Percentiles rank a stretch among this genome's conserved stretches.
phyloP scores from a whole-genome alignment of 2,888 invertebrate genomes.

The Drosophila vallismaia region DNA sequence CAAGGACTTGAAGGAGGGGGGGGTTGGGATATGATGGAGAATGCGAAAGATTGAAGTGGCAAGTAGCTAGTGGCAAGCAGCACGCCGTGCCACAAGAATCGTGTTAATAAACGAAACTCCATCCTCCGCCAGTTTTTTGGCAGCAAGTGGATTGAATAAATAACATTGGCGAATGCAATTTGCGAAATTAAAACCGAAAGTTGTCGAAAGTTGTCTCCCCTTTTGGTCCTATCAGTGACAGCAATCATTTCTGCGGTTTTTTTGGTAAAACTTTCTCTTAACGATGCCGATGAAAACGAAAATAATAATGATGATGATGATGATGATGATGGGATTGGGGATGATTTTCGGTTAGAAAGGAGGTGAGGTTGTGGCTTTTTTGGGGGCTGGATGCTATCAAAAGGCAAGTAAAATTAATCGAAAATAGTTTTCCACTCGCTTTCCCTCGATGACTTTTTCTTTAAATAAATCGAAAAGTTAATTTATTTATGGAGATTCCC shows the following conservation, averaged over 20 bases:
- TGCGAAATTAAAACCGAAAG: conserved; percentile 69
- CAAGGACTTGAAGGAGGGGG: not conserved
- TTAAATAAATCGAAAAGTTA: not conserved
- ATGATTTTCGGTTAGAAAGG: not conserved
- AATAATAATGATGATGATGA: conserved; percentile 32
- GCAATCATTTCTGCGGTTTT: conserved; percentile 57
- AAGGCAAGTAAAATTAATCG: conserved; percentile 51
- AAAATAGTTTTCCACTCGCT: conserved; percentile 32
- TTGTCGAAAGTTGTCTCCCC: not conserved
- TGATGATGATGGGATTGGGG: conserved; percentile 2
- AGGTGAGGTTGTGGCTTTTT: too few species aligned
- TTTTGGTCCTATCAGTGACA: conserved; percentile 49
- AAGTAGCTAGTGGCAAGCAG: conserved; percentile 9
- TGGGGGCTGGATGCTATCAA: conserved; percentile 7
- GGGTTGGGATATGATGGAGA: not conserved
- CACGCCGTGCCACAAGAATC: conserved; percentile 39
- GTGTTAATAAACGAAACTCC: conserved; percentile 65
- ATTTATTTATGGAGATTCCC: not conserved
- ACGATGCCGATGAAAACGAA: conserved; percentile 24
- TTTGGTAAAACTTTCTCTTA: conserved; percentile 44
- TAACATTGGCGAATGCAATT: conserved; percentile 63
- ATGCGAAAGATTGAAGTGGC: not conserved
- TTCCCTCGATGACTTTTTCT: not conserved
- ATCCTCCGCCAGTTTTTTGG: conserved; percentile 34
- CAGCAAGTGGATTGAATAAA: conserved; percentile 52